Percentiles rank a stretch among this genome's conserved stretches.
Evolutionary conservation across 2,797 vertebrate genomes (phyloP).

Genomic region (Telmatherina bonti): DNA sequence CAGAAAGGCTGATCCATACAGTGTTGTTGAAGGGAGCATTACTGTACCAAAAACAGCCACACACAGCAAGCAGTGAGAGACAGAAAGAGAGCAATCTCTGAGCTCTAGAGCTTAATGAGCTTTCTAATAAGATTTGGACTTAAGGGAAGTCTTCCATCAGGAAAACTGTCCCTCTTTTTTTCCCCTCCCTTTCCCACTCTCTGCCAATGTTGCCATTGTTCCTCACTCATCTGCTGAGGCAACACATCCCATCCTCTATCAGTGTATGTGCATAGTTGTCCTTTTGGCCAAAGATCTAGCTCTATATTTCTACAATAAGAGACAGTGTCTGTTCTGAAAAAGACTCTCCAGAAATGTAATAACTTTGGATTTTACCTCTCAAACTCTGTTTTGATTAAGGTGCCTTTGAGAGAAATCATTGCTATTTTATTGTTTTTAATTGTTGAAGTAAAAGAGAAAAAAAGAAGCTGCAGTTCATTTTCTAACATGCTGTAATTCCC

Average conservation of each 20-base stretch:
- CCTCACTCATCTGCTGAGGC: slow-evolving; percentile 53
- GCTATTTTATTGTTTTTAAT: background rate
- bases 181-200: slow-evolving; percentile 31
- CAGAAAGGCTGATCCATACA: background rate
- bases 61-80: slow-evolving; percentile 10
- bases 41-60: slow-evolving; percentile 6
- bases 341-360: slow-evolving; percentile 46
- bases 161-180: slow-evolving; percentile 60
- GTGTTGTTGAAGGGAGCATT: slow-evolving; percentile 13
- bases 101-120: slow-evolving; percentile 62
- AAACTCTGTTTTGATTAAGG: background rate
- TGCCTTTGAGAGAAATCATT: slow-evolving; percentile 1
- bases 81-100: slow-evolving; percentile 38
- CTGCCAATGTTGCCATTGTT: slow-evolving; percentile 74
- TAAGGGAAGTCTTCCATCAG: slow-evolving; percentile 78
- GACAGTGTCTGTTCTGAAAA: slow-evolving; percentile 47
- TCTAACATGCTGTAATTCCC: slow-evolving; percentile 12
- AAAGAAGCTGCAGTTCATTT: slow-evolving; percentile 10
- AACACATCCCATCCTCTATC: slow-evolving; percentile 51
- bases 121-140: slow-evolving; percentile 77
- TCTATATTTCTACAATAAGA: slow-evolving; percentile 25
- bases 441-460: background rate
- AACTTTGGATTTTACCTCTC: slow-evolving; percentile 17
- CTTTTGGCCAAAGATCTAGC: slow-evolving; percentile 22
- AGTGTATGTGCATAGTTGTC: slow-evolving; percentile 38